Evolutionary conservation across 2,797 vertebrate genomes (phyloP).

Genomic region (Neosalanx taihuensis): DNA sequence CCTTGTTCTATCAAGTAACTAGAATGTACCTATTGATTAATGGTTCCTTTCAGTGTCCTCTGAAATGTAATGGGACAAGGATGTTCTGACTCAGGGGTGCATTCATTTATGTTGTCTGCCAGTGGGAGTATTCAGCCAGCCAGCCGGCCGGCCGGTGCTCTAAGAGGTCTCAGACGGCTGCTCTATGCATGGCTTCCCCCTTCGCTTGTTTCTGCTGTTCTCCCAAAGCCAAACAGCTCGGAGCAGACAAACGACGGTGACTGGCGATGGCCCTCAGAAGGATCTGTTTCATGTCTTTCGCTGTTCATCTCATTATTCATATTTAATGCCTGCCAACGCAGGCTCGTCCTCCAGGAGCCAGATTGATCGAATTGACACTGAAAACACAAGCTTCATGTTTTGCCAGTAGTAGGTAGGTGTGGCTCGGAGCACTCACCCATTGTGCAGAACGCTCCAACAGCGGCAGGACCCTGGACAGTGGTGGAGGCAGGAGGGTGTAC

Average conservation of each 20-base stretch:
- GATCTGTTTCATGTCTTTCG: not conserved
- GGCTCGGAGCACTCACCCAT: not conserved
- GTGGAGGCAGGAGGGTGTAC: not conserved
- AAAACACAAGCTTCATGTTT: constrained; percentile 1
- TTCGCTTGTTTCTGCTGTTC: not conserved
- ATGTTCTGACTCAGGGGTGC: constrained; percentile 14
- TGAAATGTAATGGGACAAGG: constrained; percentile 25
- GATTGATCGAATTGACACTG: constrained; percentile 7
- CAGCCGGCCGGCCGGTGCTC: not conserved
- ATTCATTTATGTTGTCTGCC: constrained; percentile 12
- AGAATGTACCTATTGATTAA: constrained; percentile 15
- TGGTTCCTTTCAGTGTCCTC: constrained; percentile 21
- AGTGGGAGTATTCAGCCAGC: constrained; percentile 13
- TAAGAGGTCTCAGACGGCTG: constrained; percentile 19
- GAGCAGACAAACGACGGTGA: not conserved
- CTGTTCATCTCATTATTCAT: constrained; percentile 19
- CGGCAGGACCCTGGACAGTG: not conserved
- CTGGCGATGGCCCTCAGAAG: not conserved
- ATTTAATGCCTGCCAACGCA: constrained; percentile 16
- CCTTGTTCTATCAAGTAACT: constrained; percentile 4
- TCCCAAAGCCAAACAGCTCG: constrained; percentile 7
- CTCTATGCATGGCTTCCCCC: constrained; percentile 8
- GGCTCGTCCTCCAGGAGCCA: constrained; percentile 13
- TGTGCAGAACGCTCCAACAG: not conserved
- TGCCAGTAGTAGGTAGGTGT: not conserved